Percentiles rank a stretch among this genome's conserved stretches.
phyloP scores from a whole-genome alignment of 2,797 vertebrate genomes.

The Streptopelia turtur region DNA sequence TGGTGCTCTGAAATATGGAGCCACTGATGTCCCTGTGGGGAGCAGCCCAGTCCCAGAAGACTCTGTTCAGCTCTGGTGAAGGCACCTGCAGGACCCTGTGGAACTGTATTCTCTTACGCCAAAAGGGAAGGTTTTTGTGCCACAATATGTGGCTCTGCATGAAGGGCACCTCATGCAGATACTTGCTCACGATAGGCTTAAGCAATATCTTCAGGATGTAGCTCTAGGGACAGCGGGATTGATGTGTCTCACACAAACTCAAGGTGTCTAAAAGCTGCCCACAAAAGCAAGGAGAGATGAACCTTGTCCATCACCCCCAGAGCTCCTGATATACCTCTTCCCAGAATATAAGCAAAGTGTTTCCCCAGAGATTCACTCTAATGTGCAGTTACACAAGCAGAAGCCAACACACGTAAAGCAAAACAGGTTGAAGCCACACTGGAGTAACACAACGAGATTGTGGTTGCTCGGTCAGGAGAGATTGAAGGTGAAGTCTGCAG shows the following conservation, averaged over 20 bases:
- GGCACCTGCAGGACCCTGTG: not conserved
- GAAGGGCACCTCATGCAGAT: not conserved
- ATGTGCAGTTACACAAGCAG: not conserved
- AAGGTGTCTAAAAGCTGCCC: not conserved
- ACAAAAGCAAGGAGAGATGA: not conserved
- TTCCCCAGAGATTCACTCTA: not conserved
- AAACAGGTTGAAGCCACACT: rapidly evolving
- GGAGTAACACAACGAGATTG: rapidly evolving
- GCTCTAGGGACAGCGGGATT: not conserved
- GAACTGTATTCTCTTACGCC: not conserved
- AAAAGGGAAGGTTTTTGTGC: rapidly evolving
- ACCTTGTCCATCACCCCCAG: not conserved
- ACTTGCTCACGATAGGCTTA: rapidly evolving
- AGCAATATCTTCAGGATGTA: not conserved
- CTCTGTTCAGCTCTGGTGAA: not conserved
- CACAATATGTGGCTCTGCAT: not conserved
- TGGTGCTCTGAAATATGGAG: not conserved
- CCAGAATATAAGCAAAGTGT: not conserved
- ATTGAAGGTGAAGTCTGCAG: not conserved
- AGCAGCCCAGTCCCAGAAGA: not conserved
- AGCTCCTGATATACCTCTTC: not conserved
- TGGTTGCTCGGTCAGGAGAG: not conserved
- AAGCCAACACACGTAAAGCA: not conserved
- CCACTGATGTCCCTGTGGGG: not conserved
- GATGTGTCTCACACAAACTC: not conserved